phyloP scores from a whole-genome alignment of 2,113 vertebrate genomes.

The Epinephelus lanceolatus region DNA sequence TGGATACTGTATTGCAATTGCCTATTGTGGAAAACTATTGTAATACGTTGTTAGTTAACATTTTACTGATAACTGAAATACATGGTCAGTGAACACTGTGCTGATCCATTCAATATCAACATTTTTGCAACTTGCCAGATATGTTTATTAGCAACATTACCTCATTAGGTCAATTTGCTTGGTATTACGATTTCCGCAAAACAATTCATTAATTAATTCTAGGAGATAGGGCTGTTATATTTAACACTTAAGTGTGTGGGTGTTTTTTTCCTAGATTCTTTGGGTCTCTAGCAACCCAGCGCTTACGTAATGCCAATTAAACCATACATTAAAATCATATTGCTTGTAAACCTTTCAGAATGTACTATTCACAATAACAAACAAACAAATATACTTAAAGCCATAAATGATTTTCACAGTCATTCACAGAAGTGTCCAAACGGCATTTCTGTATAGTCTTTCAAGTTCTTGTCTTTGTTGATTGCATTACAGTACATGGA shows the following conservation, averaged over 20 bases:
- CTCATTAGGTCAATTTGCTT: no score
- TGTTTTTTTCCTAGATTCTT: not conserved
- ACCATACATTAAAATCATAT: not conserved
- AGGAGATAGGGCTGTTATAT: not conserved
- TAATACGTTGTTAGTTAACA: no score
- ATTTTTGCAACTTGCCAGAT: no score
- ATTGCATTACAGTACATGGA: not conserved
- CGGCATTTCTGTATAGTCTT: constrained; percentile 3
- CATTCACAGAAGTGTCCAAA: not conserved
- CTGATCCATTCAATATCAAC: no score
- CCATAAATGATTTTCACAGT: not conserved
- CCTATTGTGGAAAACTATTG: no score
- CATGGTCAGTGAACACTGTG: no score
- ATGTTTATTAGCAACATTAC: no score
- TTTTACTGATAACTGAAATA: no score
- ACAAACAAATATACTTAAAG: not conserved
- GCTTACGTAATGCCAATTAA: not conserved
- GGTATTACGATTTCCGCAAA: no score
- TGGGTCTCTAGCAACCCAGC: not conserved
- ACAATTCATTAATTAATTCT: no score
- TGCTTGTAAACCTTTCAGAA: not conserved
- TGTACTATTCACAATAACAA: not conserved
- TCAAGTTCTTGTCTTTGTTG: constrained; percentile 7
- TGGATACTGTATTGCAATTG: no score
- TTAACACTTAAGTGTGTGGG: not conserved